Conservation (phyloP, 2,888 invertebrate genomes). For the Macrosoma leucophasiata region DNA sequence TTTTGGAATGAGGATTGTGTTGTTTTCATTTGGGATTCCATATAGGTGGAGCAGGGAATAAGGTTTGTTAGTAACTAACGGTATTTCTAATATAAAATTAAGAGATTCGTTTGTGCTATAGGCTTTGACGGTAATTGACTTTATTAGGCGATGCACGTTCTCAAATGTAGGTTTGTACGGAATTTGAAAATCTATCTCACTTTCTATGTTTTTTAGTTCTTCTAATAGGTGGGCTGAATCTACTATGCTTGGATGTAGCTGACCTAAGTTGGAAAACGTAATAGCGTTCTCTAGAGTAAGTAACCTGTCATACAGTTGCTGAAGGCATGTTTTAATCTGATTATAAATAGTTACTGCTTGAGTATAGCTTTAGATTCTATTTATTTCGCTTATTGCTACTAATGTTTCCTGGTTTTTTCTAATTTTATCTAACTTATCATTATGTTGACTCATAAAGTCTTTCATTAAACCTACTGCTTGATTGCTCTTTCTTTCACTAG, state of each 20-base stretch:
- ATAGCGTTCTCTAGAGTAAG: constrained; percentile 14
- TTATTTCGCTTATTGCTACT: constrained; percentile 1
- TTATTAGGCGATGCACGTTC: constrained; percentile 11
- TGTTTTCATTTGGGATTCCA: constrained; percentile 8
- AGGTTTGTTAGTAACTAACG: constrained; percentile 6
- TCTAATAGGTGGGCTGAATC: constrained; percentile 4
- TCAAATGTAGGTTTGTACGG: constrained; percentile 8
- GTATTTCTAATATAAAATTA: constrained; percentile 14
- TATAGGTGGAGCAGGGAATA: constrained; percentile 14
- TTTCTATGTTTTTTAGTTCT: constrained; percentile 7
- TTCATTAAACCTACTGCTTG: constrained; percentile 11
- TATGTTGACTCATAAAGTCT: constrained; percentile 13
- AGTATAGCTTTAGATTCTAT: neutral
- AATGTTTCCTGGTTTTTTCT: constrained; percentile 1
- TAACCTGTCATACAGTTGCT: constrained; percentile 9
- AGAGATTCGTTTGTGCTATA: constrained; percentile 16
- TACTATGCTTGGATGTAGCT: constrained; percentile 14
- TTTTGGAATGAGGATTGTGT: constrained; percentile 15
- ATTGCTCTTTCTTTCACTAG: constrained; percentile 4
- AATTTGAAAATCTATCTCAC: constrained; percentile 4
- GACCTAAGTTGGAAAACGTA: constrained; percentile 13
- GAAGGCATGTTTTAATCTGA: constrained; percentile 9
- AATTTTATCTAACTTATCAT: constrained; percentile 6
- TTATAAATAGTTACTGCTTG: constrained; percentile 2
- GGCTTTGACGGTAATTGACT: constrained; percentile 14